Evolutionary conservation across 2,797 vertebrate genomes (phyloP), one percentile per base, ranked within the genome.

Genomic region (Helicolenus hilgendorfi): DNA sequence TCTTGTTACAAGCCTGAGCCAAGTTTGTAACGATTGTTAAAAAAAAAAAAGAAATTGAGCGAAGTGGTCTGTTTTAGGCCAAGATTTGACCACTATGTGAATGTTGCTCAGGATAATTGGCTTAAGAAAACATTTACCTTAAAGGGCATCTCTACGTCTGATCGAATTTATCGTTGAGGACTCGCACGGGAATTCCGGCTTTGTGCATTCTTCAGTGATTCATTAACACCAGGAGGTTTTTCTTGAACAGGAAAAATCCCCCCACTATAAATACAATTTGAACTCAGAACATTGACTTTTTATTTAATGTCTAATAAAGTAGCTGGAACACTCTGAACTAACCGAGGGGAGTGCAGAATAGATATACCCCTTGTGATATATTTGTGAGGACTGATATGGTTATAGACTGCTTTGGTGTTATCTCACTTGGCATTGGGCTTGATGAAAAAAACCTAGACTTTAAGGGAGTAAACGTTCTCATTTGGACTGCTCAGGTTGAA

Each of bases 381-480:
- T 58, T 24, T 74, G 11, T 59, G 5, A 55, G 38, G 41, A 26
- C 38, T 53, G 13, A 24, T 13, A 35, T 58, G 22, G 29, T 45
- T 71, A 53, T 45, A 15, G 20, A n/a, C 59, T 59, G 22, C 33
- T 74, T 27, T 69, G 10, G 59, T 45, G 41, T 62, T 65, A 45
- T 81, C 79, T 75, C 18, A 38, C 18, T 72, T 20, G 2, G 18
- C 24, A 22, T 7, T 38, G 2, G 20, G 14, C 67, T 80, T 33
- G 31, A 79, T 85, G 62, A 45, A 45, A 45, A 78, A 81, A 84
- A 63, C 59, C 62, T n/a, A 45, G 24, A 31, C 49, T 70, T 77
- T 33, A 15, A 36, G 26, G 18, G 10, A 31, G 29, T 2, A 4
- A 78, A 1, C 4, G 4, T 55, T 31, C 11, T 79, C 74, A 70